phyloP scores from a whole-genome alignment of 2,113 vertebrate genomes.

The Antechinus flavipes region DNA sequence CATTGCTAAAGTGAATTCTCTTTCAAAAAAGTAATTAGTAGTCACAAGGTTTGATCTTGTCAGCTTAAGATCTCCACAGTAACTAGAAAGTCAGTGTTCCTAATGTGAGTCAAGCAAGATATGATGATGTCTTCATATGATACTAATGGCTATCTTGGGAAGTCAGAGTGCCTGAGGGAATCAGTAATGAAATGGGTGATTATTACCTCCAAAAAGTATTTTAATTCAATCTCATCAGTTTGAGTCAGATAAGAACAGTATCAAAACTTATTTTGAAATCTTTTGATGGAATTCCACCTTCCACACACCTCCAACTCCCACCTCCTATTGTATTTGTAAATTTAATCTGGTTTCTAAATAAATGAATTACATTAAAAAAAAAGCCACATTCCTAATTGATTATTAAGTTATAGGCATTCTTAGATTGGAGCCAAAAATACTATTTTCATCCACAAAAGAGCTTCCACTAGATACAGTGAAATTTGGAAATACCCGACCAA shows the following conservation, averaged over 20 bases:
- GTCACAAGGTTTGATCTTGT: background rate
- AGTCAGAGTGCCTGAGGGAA: constrained; percentile 36
- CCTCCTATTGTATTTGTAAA: constrained; percentile 59
- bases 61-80: background rate
- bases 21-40: constrained; percentile 34
- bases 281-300: background rate
- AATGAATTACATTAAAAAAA: constrained; percentile 39
- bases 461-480: background rate
- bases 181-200: constrained; percentile 43
- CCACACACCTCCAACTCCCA: background rate
- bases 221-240: constrained; percentile 52
- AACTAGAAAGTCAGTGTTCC: constrained; percentile 11
- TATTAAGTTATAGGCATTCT: constrained; percentile 23
- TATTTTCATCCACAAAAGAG: constrained; percentile 6
- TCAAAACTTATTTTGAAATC: constrained; percentile 58
- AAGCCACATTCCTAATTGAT: constrained; percentile 19
- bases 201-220: constrained; percentile 4
- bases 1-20: background rate
- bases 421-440: constrained; percentile 37
- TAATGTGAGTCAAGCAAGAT: background rate
- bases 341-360: constrained; percentile 66
- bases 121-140: background rate
- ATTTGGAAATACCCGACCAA: constrained; percentile 18
- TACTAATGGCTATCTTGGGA: background rate
- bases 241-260: constrained; percentile 62